Percentiles rank a stretch among this genome's conserved stretches.
Evolutionary conservation across 2,113 vertebrate genomes (phyloP).

Genomic region (Fulica atra): DNA sequence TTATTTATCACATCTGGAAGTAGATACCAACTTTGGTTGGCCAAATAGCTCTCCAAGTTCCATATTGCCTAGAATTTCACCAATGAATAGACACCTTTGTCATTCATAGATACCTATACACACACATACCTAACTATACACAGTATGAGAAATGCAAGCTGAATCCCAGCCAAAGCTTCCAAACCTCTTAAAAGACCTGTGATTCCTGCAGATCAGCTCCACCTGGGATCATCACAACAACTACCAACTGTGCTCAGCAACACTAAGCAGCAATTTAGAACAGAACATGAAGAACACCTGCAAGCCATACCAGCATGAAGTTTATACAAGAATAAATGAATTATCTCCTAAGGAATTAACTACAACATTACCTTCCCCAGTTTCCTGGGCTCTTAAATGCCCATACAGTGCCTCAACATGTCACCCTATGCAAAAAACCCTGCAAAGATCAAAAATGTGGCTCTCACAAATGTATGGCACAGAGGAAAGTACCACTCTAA

Average conservation of each 20-base stretch:
- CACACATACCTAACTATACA: neutral
- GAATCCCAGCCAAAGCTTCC: neutral
- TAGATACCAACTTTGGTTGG: neutral
- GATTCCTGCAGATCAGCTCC: neutral
- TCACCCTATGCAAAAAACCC: neutral
- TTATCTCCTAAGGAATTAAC: neutral
- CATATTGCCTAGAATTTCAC: neutral
- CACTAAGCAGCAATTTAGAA: neutral
- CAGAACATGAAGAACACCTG: slow-evolving; percentile 7
- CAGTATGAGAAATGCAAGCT: neutral
- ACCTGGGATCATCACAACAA: neutral
- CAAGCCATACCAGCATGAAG: slow-evolving; percentile 1
- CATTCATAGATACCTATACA: neutral
- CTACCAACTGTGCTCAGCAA: neutral
- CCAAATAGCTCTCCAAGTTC: neutral
- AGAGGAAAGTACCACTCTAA: neutral
- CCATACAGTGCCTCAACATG: neutral
- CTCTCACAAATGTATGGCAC: neutral
- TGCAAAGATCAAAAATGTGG: neutral
- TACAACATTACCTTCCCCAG: neutral
- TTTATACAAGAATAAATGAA: neutral
- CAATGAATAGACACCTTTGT: neutral
- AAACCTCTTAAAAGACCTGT: neutral
- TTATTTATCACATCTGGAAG: neutral
- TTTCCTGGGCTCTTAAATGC: neutral